phyloP scores from a whole-genome alignment of 2,888 invertebrate genomes.

The Agrotis puta region DNA sequence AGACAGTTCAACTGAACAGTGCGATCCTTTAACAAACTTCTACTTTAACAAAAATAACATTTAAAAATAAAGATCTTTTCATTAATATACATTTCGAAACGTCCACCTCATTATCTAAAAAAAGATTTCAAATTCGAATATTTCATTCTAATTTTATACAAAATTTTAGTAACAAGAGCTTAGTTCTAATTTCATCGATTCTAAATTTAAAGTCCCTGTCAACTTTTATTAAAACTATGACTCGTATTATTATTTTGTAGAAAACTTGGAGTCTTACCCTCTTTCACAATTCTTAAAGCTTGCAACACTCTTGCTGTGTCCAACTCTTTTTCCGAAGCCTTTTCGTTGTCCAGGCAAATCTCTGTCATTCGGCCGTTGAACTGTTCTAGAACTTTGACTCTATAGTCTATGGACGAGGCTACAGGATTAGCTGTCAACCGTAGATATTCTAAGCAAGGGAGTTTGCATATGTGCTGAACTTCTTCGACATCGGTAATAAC shows the following conservation, averaged over 20 bases:
- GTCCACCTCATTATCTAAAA: constrained; percentile 16
- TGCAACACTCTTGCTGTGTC: constrained; percentile 98
- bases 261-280: constrained; percentile 92
- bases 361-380: constrained; percentile 96
- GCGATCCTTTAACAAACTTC: constrained; percentile 34
- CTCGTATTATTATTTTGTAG: constrained; percentile 88
- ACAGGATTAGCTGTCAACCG: constrained; percentile 97
- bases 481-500: constrained; percentile 95
- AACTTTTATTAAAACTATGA: constrained; percentile 86
- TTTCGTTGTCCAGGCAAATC: constrained; percentile 96
- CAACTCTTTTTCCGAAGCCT: constrained; percentile 96
- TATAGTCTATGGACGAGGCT: constrained; percentile 96
- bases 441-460: constrained; percentile 97
- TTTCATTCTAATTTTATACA: constrained; percentile 8
- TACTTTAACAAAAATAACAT: constrained; percentile 28
- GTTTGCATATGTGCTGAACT: constrained; percentile 94
- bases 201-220: constrained; percentile 72
- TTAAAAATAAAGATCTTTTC: constrained; percentile 48
- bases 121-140: constrained; percentile 9
- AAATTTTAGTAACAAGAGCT: constrained; percentile 18
- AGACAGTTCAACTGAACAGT: constrained; percentile 38
- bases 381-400: constrained; percentile 96
- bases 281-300: constrained; percentile 95
- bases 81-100: constrained; percentile 23
- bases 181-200: constrained; percentile 26